Evolutionary conservation across 2,113 vertebrate genomes (phyloP).

Genomic region (Chauna torquata): DNA sequence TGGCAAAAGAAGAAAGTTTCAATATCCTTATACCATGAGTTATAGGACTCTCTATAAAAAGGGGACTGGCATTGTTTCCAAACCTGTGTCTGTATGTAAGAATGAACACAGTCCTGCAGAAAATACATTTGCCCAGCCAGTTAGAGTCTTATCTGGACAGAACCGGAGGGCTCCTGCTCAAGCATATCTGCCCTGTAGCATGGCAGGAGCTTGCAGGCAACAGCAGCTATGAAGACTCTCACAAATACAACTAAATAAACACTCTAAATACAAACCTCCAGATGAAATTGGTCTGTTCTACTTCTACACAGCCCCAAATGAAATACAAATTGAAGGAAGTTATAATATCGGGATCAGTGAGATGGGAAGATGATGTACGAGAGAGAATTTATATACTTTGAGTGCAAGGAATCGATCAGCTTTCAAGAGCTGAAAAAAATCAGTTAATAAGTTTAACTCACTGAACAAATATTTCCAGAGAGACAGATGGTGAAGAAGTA

Average conservation of each 20-base stretch:
- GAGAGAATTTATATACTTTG: constrained; percentile 9
- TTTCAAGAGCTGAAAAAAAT: constrained; percentile 19
- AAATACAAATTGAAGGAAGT: not conserved
- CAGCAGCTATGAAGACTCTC: not conserved
- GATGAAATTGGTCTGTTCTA: not conserved
- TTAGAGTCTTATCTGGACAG: not conserved
- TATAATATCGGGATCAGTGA: not conserved
- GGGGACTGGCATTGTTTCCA: not conserved
- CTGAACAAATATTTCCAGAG: constrained; percentile 46
- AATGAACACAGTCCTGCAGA: not conserved
- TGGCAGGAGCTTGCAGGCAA: not conserved
- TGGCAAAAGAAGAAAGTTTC: not conserved
- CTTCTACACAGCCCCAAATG: not conserved
- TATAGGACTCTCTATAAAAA: not conserved
- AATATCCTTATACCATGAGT: not conserved
- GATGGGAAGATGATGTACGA: not conserved
- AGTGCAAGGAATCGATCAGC: not conserved
- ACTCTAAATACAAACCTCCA: not conserved
- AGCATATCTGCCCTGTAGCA: not conserved
- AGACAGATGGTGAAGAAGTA: constrained; percentile 6
- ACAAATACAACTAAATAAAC: not conserved
- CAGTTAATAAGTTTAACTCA: constrained; percentile 40
- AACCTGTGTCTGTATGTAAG: not conserved
- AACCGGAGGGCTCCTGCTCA: not conserved
- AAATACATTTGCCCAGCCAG: not conserved